Percentiles rank a stretch among this genome's conserved stretches.
phyloP scores from a whole-genome alignment of 2,113 vertebrate species.

The Speoplatyrhinus poulsoni region DNA sequence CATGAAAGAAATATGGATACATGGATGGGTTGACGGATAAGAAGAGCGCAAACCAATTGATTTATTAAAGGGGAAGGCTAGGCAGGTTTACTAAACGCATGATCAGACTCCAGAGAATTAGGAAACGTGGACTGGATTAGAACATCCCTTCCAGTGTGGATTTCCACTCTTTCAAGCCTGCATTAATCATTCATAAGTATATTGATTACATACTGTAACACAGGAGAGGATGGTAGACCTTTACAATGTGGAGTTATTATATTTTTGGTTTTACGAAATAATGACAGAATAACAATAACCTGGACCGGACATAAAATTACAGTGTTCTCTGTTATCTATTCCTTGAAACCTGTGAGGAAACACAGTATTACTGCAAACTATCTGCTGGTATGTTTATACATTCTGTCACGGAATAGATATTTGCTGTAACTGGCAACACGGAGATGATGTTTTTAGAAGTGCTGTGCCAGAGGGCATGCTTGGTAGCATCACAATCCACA shows the following conservation, averaged over 20 bases:
- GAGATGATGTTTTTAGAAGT: background rate
- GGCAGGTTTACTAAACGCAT: constrained; percentile 9
- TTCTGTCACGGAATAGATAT: background rate
- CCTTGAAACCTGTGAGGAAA: background rate
- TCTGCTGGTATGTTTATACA: background rate
- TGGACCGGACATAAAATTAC: background rate
- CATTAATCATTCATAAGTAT: constrained; percentile 52
- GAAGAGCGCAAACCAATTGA: constrained; percentile 10
- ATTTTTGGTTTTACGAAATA: constrained; percentile 32
- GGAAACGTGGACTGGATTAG: constrained; percentile 21
- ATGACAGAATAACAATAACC: constrained; percentile 4
- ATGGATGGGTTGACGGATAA: constrained; percentile 2
- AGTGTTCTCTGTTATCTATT: background rate
- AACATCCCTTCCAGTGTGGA: constrained; percentile 28
- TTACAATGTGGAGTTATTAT: constrained; percentile 19
- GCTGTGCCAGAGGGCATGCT: background rate
- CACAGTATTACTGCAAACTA: background rate
- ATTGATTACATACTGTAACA: constrained; percentile 45
- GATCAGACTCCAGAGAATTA: constrained; percentile 14
- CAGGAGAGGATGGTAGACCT: constrained; percentile 31
- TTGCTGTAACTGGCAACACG: background rate
- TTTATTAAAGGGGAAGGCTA: constrained; percentile 32
- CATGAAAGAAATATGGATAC: background rate
- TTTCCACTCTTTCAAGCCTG: constrained; percentile 13
- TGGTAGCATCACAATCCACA: background rate